These are phyloP conservation scores for Pogonognathellus flavescens DNA, from an alignment of 1,140 invertebrate species.

Conservation along the genomic window DNA sequence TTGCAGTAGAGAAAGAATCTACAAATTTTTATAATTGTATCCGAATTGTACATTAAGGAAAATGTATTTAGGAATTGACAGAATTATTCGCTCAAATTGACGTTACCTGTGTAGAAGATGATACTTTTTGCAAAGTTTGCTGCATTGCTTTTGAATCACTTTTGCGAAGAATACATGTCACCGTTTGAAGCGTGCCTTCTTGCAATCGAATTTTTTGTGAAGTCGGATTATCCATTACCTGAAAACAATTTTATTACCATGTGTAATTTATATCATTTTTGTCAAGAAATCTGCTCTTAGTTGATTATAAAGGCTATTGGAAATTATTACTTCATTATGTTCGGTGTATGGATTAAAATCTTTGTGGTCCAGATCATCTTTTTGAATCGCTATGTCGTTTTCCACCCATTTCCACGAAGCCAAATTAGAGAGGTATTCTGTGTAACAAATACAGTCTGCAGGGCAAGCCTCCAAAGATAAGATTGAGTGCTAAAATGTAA, in stretches of 20 bases:
- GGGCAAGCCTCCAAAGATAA: constrained; percentile 52
- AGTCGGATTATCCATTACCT: constrained; percentile 62
- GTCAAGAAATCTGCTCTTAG: background rate
- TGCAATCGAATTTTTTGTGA: background rate
- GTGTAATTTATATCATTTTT: background rate
- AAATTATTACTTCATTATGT: constrained; percentile 63
- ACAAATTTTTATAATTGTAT: background rate
- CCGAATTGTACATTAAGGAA: no score
- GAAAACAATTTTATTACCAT: background rate
- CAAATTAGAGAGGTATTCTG: constrained; percentile 61
- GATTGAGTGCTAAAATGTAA: constrained; percentile 8
- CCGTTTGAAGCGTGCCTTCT: constrained; percentile 70
- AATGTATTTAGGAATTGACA: no score
- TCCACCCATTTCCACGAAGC: constrained; percentile 65
- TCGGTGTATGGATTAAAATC: constrained; percentile 62
- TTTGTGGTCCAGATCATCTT: constrained; percentile 46
- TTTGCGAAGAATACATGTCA: constrained; percentile 74
- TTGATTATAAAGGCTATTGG: background rate
- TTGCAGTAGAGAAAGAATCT: constrained; percentile 74
- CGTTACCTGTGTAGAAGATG: constrained; percentile 73
- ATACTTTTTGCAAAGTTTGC: constrained; percentile 71
- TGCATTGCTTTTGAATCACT: constrained; percentile 69
- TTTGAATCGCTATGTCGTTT: constrained; percentile 36
- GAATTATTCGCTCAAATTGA: no score
- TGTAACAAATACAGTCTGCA: constrained; percentile 62